phyloP scores from a whole-genome alignment of 2,888 invertebrate genomes.

The Tenthredo distinguenda region DNA sequence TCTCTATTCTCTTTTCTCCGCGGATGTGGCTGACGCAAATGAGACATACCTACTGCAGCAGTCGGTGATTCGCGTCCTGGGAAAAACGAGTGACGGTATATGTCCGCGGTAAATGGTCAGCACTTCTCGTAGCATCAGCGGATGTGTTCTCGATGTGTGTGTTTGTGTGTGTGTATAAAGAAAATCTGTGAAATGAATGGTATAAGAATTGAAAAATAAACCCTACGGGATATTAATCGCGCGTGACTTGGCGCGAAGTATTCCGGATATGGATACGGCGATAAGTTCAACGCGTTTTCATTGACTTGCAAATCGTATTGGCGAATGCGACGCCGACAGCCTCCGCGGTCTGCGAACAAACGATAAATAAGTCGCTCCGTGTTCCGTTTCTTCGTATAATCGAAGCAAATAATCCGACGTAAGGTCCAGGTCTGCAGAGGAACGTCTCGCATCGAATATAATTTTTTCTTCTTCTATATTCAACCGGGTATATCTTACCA shows the following conservation, averaged over 20 bases:
- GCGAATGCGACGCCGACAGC: conserved; percentile 43
- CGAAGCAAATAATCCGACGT: conserved; percentile 39
- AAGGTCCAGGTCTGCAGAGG: neutral
- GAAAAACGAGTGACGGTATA: neutral
- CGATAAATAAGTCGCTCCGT: conserved; percentile 47
- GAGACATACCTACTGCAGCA: conserved; percentile 13
- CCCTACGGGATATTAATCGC: conserved; percentile 42
- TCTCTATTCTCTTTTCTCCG: neutral
- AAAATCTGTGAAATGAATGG: conserved; percentile 5
- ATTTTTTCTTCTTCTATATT: neutral
- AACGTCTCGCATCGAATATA: neutral
- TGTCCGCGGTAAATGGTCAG: neutral
- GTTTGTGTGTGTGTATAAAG: neutral
- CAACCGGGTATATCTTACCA: neutral
- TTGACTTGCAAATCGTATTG: conserved; percentile 55
- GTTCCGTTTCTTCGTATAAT: conserved; percentile 49
- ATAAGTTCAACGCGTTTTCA: conserved; percentile 62
- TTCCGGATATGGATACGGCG: conserved; percentile 66
- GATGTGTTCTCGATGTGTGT: neutral
- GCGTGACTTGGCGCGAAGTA: conserved; percentile 59
- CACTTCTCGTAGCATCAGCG: neutral
- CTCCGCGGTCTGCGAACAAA: conserved; percentile 39
- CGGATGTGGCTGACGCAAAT: conserved; percentile 34
- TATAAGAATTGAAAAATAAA: conserved; percentile 32
- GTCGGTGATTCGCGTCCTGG: conserved; percentile 30